Evolutionary conservation across 2,113 vertebrate genomes (phyloP).

Genomic region (Oncorhynchus keta): DNA sequence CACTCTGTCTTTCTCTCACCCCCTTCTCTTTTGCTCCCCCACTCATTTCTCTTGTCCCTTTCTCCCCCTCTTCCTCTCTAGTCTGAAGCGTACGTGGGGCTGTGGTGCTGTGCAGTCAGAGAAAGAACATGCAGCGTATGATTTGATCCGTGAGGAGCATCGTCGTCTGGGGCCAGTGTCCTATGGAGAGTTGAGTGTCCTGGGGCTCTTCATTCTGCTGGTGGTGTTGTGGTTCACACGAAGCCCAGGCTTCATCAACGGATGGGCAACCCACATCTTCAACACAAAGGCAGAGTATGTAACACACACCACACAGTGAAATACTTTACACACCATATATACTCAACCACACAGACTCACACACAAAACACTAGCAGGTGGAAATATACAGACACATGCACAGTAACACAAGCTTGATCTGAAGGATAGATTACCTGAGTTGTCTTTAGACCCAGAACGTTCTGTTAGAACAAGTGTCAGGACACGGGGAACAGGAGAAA

Average conservation of each 20-base stretch:
- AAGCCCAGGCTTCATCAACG: constrained; percentile 87
- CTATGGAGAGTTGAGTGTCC: constrained; percentile 83
- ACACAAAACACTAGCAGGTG: neutral
- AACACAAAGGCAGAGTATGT: constrained; percentile 81
- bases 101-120: constrained; percentile 62
- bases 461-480: neutral
- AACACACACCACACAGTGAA: constrained; percentile 4
- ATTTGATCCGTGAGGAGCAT: constrained; percentile 78
- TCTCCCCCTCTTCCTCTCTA: constrained; percentile 41
- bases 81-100: constrained; percentile 80
- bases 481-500: neutral
- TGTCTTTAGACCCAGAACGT: neutral
- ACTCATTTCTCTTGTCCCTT: neutral
- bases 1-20: neutral
- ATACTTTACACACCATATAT: neutral
- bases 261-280: constrained; percentile 83
- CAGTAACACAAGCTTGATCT: neutral
- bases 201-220: constrained; percentile 82
- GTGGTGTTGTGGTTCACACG: constrained; percentile 90
- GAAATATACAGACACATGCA: neutral
- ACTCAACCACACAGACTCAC: neutral
- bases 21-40: neutral
- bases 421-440: neutral
- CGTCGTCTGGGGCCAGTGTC: constrained; percentile 79
- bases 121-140: constrained; percentile 75